phyloP scores from a whole-genome alignment of 2,888 invertebrate species.

The Atethmia centrago region DNA sequence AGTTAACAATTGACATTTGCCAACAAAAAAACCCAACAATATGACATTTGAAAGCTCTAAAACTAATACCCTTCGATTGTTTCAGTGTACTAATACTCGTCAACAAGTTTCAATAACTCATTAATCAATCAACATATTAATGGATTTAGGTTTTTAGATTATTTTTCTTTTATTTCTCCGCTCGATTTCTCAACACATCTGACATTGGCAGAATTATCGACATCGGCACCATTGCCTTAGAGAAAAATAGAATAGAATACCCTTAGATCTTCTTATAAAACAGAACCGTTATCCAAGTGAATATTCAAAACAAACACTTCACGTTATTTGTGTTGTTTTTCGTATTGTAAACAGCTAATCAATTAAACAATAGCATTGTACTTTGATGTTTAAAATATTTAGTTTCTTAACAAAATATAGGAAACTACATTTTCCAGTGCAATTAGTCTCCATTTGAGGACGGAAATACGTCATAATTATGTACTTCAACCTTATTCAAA shows the following conservation, averaged over 20 bases:
- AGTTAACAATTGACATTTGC: slow-evolving; percentile 70
- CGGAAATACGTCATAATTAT: slow-evolving; percentile 4
- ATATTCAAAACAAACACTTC: slow-evolving; percentile 44
- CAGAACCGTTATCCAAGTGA: slow-evolving; percentile 45
- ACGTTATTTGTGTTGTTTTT: slow-evolving; percentile 54
- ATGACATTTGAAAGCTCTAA: slow-evolving; percentile 53
- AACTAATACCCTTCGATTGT: slow-evolving; percentile 51
- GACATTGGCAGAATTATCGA: no score
- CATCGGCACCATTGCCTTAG: no score
- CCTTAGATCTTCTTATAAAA: slow-evolving; percentile 55
- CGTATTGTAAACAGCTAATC: slow-evolving; percentile 51
- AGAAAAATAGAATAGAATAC: no score
- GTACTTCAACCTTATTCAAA: slow-evolving; percentile 1
- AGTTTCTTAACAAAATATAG: slow-evolving; percentile 22
- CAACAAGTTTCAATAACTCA: no score
- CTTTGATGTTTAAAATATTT: slow-evolving; percentile 59
- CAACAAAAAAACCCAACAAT: slow-evolving; percentile 49
- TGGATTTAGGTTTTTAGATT: no score
- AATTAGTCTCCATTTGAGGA: slow-evolving; percentile 17
- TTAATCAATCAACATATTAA: no score
- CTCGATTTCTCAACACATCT: no score
- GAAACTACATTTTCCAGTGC: slow-evolving; percentile 18
- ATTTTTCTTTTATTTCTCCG: no score
- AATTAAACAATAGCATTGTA: slow-evolving; percentile 60
- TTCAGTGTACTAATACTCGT: no score